Percentiles rank a stretch among this genome's conserved stretches.
phyloP scores from a whole-genome alignment of 2,797 vertebrate species.

The Tamandua tetradactyla region DNA sequence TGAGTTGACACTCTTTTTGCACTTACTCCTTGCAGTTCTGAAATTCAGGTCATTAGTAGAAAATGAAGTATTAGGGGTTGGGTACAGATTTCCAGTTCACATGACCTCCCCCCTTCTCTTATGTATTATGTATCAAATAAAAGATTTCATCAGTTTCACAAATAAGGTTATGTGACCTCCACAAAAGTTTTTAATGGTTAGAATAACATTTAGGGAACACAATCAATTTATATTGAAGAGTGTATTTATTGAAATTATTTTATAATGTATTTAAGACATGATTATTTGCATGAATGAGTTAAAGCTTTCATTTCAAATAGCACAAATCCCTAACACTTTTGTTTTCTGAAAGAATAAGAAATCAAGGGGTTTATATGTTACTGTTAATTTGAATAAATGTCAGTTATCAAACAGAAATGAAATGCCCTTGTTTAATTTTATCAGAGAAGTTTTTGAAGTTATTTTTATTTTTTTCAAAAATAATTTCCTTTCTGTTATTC shows the following conservation, averaged over 20 bases:
- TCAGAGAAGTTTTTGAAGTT: constrained; percentile 24
- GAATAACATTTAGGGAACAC: neutral
- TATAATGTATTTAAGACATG: neutral
- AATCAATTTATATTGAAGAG: neutral
- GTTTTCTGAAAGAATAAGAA: neutral
- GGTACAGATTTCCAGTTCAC: neutral
- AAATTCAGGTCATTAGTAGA: neutral
- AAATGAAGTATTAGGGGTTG: neutral
- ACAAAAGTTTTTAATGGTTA: neutral
- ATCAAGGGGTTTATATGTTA: neutral
- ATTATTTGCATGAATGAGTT: neutral
- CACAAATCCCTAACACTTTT: neutral
- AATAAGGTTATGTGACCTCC: neutral
- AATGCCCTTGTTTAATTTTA: constrained; percentile 39
- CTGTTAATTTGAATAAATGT: constrained; percentile 31
- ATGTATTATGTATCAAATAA: neutral
- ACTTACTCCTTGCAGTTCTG: neutral
- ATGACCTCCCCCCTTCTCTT: neutral
- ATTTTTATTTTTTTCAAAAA: constrained; percentile 10
- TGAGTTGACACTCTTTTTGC: neutral
- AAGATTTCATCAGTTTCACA: neutral
- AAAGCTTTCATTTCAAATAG: constrained; percentile 41
- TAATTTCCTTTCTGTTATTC: neutral
- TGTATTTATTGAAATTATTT: constrained; percentile 5
- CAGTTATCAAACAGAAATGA: neutral